phyloP scores from a whole-genome alignment of 2,797 vertebrate species.

The Gorsachius magnificus region DNA sequence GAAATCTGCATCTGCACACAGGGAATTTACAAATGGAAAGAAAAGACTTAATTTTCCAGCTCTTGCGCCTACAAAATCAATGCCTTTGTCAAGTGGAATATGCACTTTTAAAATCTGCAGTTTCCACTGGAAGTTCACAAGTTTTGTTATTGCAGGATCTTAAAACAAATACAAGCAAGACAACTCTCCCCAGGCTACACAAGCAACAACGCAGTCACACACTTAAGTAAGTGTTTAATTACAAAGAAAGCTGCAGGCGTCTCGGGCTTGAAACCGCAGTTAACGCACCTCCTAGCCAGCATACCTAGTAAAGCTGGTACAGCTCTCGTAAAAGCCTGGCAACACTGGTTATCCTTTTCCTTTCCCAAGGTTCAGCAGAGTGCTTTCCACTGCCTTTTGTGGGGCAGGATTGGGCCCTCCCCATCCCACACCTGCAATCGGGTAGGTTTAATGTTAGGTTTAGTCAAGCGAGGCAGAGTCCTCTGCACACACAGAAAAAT shows the following conservation, averaged over 20 bases:
- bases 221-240: not conserved
- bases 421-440: not conserved
- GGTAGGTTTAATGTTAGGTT: fast-evolving
- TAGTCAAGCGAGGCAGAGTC: fast-evolving
- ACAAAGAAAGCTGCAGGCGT: not conserved
- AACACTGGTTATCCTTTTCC: fast-evolving
- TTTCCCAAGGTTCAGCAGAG: not conserved
- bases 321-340: not conserved
- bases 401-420: fast-evolving
- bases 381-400: fast-evolving
- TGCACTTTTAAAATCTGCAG: not conserved
- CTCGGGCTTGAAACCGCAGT: not conserved
- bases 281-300: not conserved
- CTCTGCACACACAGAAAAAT: fast-evolving
- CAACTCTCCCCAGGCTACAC: not conserved
- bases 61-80: not conserved
- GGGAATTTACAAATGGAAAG: not conserved
- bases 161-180: not conserved
- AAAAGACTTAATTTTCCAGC: not conserved
- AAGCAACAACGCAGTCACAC: not conserved
- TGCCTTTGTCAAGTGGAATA: not conserved
- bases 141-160: not conserved
- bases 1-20: not conserved
- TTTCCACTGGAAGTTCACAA: not conserved
- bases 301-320: not conserved